These are phyloP conservation scores for Neotoxoptera formosana DNA, from an alignment of 1,140 invertebrate species.

Conservation along the genomic window DNA sequence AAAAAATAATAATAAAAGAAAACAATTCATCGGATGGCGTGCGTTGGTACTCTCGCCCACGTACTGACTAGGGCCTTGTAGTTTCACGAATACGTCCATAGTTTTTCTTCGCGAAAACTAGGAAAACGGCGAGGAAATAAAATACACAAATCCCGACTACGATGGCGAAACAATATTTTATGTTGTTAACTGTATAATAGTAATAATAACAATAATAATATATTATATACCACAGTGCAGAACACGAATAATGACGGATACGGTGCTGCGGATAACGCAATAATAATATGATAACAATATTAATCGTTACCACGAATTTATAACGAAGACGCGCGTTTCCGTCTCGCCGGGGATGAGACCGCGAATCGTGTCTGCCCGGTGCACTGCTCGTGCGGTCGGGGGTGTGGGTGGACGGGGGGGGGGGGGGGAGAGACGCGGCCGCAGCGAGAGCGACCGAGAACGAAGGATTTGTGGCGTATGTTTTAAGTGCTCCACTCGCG, in stretches of 20 bases:
- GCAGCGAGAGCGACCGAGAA: not conserved
- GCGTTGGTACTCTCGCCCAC: not conserved
- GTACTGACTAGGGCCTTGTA: no score
- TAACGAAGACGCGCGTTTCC: not conserved
- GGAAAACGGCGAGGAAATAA: not conserved
- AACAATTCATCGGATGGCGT: not conserved
- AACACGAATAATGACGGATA: not conserved
- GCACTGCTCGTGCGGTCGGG: not conserved
- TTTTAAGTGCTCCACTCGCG: conserved; percentile 8
- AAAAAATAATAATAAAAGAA: no score
- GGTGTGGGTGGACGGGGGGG: no score
- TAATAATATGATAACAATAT: not conserved
- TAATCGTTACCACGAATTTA: not conserved
- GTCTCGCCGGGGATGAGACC: not conserved
- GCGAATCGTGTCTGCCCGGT: not conserved
- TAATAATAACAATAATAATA: no score
- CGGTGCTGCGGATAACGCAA: not conserved
- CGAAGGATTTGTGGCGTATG: conserved; percentile 20
- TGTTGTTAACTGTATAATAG: not conserved
- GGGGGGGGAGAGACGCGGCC: not conserved
- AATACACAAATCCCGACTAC: not conserved
- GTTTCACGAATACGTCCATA: not conserved
- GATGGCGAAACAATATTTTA: not conserved
- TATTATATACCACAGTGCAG: no score
- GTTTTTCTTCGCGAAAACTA: not conserved